Evolutionary conservation across 2,888 invertebrate species (phyloP).

Genomic region (Chouioia cunea): DNA sequence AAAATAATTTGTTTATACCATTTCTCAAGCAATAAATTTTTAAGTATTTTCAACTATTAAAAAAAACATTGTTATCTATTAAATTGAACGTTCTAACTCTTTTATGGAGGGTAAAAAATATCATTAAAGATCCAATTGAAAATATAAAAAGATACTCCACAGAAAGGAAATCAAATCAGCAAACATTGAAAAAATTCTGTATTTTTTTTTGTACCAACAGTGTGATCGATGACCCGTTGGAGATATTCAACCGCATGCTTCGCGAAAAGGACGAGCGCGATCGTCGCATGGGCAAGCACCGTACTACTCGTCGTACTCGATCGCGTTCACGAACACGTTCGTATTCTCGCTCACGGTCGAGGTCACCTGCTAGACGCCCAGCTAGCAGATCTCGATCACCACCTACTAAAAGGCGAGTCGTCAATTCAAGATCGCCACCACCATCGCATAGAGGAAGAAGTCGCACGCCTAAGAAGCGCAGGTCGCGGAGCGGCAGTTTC

Average conservation of each 20-base stretch:
- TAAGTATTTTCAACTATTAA: conserved; percentile 5
- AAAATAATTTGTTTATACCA: conserved; percentile 3
- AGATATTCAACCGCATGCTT: conserved; percentile 88
- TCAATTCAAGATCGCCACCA: conserved; percentile 61
- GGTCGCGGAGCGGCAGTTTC: conserved; percentile 70
- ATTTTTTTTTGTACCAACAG: conserved; percentile 66
- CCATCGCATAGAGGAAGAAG: conserved; percentile 62
- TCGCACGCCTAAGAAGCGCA: conserved; percentile 63
- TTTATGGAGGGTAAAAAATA: no score
- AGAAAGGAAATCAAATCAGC: neutral
- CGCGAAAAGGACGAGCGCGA: conserved; percentile 85
- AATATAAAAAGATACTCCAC: no score
- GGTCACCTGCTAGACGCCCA: conserved; percentile 51
- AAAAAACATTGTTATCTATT: no score
- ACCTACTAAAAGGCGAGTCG: conserved; percentile 59
- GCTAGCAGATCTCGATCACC: conserved; percentile 67
- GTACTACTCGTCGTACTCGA: conserved; percentile 70
- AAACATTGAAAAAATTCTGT: neutral
- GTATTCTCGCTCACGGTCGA: conserved; percentile 68
- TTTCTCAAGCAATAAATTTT: conserved; percentile 4
- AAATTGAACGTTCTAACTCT: no score
- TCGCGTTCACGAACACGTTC: conserved; percentile 70
- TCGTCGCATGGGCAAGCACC: conserved; percentile 75
- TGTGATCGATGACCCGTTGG: conserved; percentile 86
- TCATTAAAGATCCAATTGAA: no score